Percentiles rank a stretch among this genome's conserved stretches.
phyloP scores from a whole-genome alignment of 1,140 invertebrate genomes.

The Melitaea cinxia region DNA sequence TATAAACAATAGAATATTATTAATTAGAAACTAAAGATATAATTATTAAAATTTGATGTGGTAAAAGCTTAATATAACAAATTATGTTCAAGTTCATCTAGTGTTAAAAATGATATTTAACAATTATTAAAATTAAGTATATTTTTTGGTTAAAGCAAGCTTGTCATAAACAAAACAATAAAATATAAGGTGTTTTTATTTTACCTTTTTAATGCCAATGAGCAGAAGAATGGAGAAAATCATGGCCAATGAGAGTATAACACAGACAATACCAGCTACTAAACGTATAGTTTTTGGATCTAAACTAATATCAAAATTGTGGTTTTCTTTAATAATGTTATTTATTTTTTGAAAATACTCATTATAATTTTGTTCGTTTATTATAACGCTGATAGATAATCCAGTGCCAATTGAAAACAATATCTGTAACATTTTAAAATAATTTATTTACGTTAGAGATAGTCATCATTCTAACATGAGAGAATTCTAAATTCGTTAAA shows the following conservation, averaged over 20 bases:
- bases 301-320: neutral
- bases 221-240: slow-evolving; percentile 5
- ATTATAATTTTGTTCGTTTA: neutral
- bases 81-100: no score
- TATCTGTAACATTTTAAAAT: neutral
- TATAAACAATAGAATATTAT: no score
- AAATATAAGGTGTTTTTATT: no score
- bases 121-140: no score
- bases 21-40: no score
- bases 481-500: neutral
- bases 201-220: slow-evolving; percentile 4
- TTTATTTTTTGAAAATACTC: neutral
- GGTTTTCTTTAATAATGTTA: neutral
- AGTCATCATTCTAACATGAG: no score
- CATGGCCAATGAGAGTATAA: neutral
- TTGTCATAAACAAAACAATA: no score
- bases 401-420: neutral
- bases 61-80: no score
- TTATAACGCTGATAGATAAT: neutral
- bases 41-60: no score
- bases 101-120: no score
- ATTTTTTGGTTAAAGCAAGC: no score
- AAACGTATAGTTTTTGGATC: neutral
- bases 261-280: slow-evolving; percentile 4
- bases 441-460: no score